Base-by-base conservation (phyloP, 1,140 invertebrate species). In the Drosophila athabasca region DNA sequence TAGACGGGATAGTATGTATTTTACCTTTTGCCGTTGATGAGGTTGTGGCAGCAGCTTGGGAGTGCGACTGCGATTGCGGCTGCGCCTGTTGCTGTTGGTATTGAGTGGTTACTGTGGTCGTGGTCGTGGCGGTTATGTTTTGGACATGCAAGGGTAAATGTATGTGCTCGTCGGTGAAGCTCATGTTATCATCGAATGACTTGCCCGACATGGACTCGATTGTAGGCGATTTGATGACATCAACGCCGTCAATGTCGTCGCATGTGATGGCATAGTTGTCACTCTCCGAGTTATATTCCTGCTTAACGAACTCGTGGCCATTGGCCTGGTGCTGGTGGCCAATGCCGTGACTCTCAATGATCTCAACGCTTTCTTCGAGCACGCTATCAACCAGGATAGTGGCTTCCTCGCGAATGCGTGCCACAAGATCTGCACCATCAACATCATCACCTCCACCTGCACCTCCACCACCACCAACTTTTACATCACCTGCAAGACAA, bases 141-240 rank as follows among this genome's bases (percentile, higher is more conserved):
- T 81, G 79, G 44, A 35, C 76, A 79, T 90, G 89, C 73, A 90
- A 81, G 59, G 80, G 83, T 72, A 89, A 79, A 66, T 73, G 62
- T 71, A 78, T 88, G 35, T 90, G 89, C 72, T 91, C 90, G 46
- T 91, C 90, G 55, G 85, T 91, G 61, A 91, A 91, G 76, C 87
- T 91, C 73, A 91, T 83, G 81, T 90, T 91, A 76, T 92, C 91
- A 74, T 92, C 91, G 61, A 92, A 92, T 61, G 91, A 92, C 90
- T 91, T 91, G 57, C 91, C 91, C 31, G 91, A 92, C 89, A 92
- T 90, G 53, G 91, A 91, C 74, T 92, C 91, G 78, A 92, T 91
- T 26, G 91, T 92, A 57, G 91, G 91, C 72, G 91, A 92, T 68
- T 92, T 92, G 54, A 92, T 84, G 44, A 91, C 84, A 81, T 91